Base-by-base conservation (phyloP, 2,888 invertebrate genomes). In the Cheilosia scutellata region DNA sequence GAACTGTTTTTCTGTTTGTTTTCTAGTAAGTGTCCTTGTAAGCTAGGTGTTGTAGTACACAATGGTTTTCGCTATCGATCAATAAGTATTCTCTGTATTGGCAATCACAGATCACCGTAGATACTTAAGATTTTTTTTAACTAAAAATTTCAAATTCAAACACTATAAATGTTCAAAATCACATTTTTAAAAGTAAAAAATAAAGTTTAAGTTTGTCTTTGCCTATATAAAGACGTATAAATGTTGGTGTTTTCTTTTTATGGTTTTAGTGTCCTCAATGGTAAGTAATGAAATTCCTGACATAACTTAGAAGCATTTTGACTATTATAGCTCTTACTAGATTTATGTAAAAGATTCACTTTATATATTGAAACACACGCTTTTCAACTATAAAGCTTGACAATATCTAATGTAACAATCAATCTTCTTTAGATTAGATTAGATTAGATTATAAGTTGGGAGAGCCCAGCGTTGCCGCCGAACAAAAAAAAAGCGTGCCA, bases 1-100 rank as follows among this genome's bases (percentile, higher is more conserved):
- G 60, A 27, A 5, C 4, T 51, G 25, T 13, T 51, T 51, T 29
- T 51, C 4, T 27, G 4, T 80, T 33, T 68, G 13, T 49, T 42
- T 16, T 29, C 55, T 40, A 40, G 13, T 72, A 83, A 83, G 74
- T 79, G 84, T 76, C 80, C 84, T 84, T 84, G 70, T 75, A 71
- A 79, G 51, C 37, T 70, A 83, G 33, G 37, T 37, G 37, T 68
- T 78, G 77, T 71, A 71, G 29, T 29, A 11, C 42, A 75, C 49
- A 63, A 58, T 44, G 51, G 29, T 58, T 77, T 66, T 62, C n/a
- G 71, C 20, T 47, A n/a, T 60, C 44, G 55, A 49, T 68, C n/a
- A 4, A 33, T 49, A 62, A 40, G 57, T 25, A 27, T 51, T 71
- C 33, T 53, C 37, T 20, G 5, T 51, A 71, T 75, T 84, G 74